A percentile compares a stretch with the other conserved stretches of the same genome.
Conservation (phyloP, 2,888 invertebrate species). For the Deilephila elpenor region DNA sequence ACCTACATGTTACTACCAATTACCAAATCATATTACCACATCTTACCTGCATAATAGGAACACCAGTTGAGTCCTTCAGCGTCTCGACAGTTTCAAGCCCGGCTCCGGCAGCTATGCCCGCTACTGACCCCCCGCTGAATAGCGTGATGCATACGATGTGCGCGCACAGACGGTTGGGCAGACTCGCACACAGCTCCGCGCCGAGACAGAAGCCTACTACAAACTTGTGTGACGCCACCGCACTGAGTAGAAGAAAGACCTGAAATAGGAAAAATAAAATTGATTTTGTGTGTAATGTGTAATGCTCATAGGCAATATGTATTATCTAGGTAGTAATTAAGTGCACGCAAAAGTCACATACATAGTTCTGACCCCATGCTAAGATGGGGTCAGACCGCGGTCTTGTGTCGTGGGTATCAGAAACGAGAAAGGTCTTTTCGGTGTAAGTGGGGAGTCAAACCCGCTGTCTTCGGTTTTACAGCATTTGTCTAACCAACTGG, state of each 20-base stretch:
- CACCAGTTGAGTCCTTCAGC: slow-evolving; percentile 73
- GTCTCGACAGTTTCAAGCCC: slow-evolving; percentile 81
- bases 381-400: too few species aligned
- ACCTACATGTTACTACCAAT: too few species aligned
- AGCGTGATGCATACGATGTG: slow-evolving; percentile 86
- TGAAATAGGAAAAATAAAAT: slow-evolving; percentile 57
- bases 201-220: slow-evolving; percentile 93
- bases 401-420: too few species aligned
- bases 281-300: not conserved
- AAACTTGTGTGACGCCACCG: slow-evolving; percentile 91
- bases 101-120: slow-evolving; percentile 88
- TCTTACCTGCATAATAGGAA: slow-evolving; percentile 86
- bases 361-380: too few species aligned
- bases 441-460: too few species aligned
- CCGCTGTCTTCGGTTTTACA: too few species aligned
- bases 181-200: slow-evolving; percentile 87
- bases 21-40: too few species aligned
- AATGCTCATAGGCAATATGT: too few species aligned
- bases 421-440: too few species aligned
- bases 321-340: too few species aligned
- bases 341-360: too few species aligned
- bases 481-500: too few species aligned
- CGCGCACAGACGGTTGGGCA: slow-evolving; percentile 64
- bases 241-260: slow-evolving; percentile 87
- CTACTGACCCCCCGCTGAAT: slow-evolving; percentile 88